Base-by-base conservation (phyloP, 2,888 invertebrate species). In the Entomobrya multifasciata region DNA sequence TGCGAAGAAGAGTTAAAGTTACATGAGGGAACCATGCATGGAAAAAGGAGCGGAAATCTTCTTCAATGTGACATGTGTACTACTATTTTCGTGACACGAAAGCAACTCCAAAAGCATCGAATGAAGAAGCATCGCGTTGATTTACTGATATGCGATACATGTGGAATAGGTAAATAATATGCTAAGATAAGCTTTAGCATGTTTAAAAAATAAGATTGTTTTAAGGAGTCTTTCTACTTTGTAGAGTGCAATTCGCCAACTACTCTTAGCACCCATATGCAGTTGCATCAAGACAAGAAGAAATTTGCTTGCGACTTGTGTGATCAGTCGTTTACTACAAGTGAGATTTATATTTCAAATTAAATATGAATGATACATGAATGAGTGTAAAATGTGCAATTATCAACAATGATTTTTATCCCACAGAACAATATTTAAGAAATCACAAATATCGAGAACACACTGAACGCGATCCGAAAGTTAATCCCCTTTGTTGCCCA, bases 91-190 rank as follows among this genome's bases (percentile, higher is more conserved):
- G 0, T 15, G 0, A 74, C 27, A 10, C 1, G 0, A 20, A 25
- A 17, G 17, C 15, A 55, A 30, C 47, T 70, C 4, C 17, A 22
- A n/a, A 20, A 22, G 15, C 81, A 81, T n/a, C 70, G 10, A 44
- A 70, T 49, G 52, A 47, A 62, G 17, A 11, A 13, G 22, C 76
- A 83, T 41, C 62, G 76, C 0, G 13, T 76, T 5, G 72, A 76
- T 20, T 22, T 60, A 13, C 52, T 76, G 25, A 41, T 76, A 15
- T 83, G 83, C n/a, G 76, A 83, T 8, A 17, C 27, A 8, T 83
- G 83, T 52, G 83, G 83, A 62, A 62, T 4, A 10, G 62, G 83
- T 76, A 74, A 25, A n/a, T n/a, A n/a, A n/a, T n/a, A n/a, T n/a
- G n/a, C n/a, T n/a, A n/a, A n/a, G n/a, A n/a, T n/a, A n/a, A n/a